Base-by-base conservation (phyloP, 2,797 vertebrate genomes). In the Chelon auratus region DNA sequence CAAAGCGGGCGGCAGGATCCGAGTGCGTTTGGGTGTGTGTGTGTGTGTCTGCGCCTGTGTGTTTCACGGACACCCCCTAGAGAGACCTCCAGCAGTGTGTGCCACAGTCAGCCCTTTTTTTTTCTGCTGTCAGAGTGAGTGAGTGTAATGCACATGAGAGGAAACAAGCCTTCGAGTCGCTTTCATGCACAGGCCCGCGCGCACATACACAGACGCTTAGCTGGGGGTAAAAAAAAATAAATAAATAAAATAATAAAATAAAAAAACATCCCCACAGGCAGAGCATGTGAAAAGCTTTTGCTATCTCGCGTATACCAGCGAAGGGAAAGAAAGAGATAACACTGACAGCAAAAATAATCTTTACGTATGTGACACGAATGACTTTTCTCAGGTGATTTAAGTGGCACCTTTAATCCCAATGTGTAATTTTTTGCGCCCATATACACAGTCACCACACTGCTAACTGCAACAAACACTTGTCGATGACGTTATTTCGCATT, bases 51-150 rank as follows among this genome's bases (percentile, higher is more conserved):
- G 59, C 24, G 20, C 4, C 30, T 67, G 60, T 72, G 75, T 70
- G 50, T 75, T 68, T 81, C 84, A 68, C 33, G 42, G 81, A 80
- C 68, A 75, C 80, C 82, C 87, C 86, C 85, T 50, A 70, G 82
- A 83, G 85, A 84, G 85, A 83, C 78, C 61, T 77, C 90, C 87
- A 78, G 71, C 86, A 65, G 89, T 65, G 86, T 87, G 76, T 86
- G 80, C 70, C 87, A 86, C 82, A 74, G 75, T 26, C 48, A 85
- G 74, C 66, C 81, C 55, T 76, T 65, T 75, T 37, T 33, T 75
- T 74, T 78, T 75, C 61, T 81, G 70, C 85, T 91, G 88, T 87
- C 85, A 89, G 66, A 85, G 81, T 82, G 87, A 91, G 82, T 76
- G 82, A 90, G 77, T 75, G 76, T 74, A 85, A 85, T 82, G 84